phyloP scores from a whole-genome alignment of 2,797 vertebrate species.

The Limosa lapponica region DNA sequence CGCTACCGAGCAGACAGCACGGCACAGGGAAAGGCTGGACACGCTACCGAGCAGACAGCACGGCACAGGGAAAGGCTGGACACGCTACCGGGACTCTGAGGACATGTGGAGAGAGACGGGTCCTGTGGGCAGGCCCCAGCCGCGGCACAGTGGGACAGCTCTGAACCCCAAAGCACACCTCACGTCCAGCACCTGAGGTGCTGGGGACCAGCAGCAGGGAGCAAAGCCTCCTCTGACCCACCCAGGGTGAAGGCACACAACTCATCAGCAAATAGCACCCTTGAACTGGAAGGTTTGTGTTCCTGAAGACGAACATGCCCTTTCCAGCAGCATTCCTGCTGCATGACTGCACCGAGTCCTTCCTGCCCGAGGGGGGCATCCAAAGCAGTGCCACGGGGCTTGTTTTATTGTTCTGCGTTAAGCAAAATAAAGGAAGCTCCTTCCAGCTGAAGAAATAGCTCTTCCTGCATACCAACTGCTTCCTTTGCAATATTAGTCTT shows the following conservation, averaged over 20 bases:
- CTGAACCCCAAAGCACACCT: neutral
- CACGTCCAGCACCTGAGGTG: rapidly evolving
- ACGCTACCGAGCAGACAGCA: rapidly evolving
- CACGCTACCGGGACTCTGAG: neutral
- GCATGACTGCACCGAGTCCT: neutral
- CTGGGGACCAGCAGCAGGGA: neutral
- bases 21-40: neutral
- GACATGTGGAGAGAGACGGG: neutral
- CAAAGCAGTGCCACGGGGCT: neutral
- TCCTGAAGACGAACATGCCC: neutral
- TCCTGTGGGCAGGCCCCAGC: neutral
- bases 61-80: neutral
- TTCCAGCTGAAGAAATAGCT: slow-evolving; percentile 7
- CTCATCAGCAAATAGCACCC: neutral
- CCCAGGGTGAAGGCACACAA: rapidly evolving
- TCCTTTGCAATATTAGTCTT: neutral
- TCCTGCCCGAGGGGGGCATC: neutral
- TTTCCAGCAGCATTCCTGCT: slow-evolving; percentile 4
- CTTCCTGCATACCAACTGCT: neutral
- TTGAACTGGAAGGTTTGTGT: neutral
- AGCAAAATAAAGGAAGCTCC: neutral
- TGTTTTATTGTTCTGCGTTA: neutral
- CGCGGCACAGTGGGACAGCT: neutral
- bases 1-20: rapidly evolving
- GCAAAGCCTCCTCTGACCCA: neutral